phyloP scores from a whole-genome alignment of 1,140 invertebrate genomes.

The Caenorhabditis briggsae region DNA sequence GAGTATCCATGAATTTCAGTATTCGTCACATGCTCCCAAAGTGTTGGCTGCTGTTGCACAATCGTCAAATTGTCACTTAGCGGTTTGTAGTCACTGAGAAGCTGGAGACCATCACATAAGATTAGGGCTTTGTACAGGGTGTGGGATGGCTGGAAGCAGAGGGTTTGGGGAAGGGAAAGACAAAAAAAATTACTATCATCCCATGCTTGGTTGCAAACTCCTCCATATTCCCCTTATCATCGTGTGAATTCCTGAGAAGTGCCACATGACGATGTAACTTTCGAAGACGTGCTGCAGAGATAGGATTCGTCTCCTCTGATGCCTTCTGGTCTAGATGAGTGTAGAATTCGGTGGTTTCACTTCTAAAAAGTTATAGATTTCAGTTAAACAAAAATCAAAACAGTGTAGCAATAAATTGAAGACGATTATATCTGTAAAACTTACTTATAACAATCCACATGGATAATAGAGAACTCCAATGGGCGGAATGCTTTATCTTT shows the following conservation, averaged over 20 bases:
- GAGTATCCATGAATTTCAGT: conserved; percentile 27
- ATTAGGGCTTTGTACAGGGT: conserved; percentile 17
- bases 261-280: conserved; percentile 35
- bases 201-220: conserved; percentile 8
- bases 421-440: not conserved
- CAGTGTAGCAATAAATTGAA: no score
- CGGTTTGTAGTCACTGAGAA: not conserved
- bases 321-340: not conserved
- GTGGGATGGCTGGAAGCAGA: conserved; percentile 5
- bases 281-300: conserved; percentile 30
- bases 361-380: not conserved
- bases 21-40: conserved; percentile 21
- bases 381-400: no score
- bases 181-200: not conserved
- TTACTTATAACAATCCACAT: conserved; percentile 35
- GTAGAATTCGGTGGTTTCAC: not conserved
- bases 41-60: not conserved
- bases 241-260: not conserved
- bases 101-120: conserved; percentile 29
- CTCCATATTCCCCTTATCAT: conserved; percentile 21
- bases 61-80: not conserved
- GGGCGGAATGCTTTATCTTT: conserved; percentile 1
- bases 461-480: conserved; percentile 24
- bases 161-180: no score
- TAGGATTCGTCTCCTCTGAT: not conserved